A percentile compares a stretch with the other conserved stretches of the same genome.
Conservation (phyloP, 2,888 invertebrate species). For the Tuta absoluta region DNA sequence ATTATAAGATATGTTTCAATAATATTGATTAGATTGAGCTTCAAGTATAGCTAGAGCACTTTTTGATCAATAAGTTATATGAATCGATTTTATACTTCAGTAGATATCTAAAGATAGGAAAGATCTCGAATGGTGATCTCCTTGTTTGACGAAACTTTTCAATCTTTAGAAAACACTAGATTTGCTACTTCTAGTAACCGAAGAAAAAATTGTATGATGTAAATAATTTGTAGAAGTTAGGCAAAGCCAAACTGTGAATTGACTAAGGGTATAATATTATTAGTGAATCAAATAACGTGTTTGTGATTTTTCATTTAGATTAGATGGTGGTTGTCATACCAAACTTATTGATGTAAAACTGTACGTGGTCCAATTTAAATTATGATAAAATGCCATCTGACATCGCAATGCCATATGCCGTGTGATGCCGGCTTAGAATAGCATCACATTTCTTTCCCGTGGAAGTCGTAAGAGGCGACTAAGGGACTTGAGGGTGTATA, state of each 20-base stretch:
- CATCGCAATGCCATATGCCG: no score
- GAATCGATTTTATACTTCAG: neutral
- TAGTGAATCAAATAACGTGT: constrained; percentile 40
- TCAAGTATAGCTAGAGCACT: constrained; percentile 19
- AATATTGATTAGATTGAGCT: constrained; percentile 9
- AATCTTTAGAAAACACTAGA: constrained; percentile 20
- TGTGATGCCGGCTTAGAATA: no score
- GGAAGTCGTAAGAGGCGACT: no score
- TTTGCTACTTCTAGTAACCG: constrained; percentile 25
- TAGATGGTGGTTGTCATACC: constrained; percentile 56
- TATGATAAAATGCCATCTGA: neutral
- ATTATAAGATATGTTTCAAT: neutral
- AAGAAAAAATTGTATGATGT: constrained; percentile 20
- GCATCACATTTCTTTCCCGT: no score
- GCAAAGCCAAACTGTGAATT: constrained; percentile 30
- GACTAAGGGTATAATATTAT: constrained; percentile 26
- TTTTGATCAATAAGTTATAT: constrained; percentile 3
- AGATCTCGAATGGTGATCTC: neutral
- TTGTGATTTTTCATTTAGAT: constrained; percentile 51
- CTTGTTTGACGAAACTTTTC: constrained; percentile 5
- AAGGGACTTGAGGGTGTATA: no score
- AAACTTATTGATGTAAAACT: constrained; percentile 31
- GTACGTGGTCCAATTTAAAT: neutral
- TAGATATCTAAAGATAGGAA: neutral
- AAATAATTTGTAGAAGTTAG: constrained; percentile 25